Percentiles rank a stretch among this genome's conserved stretches.
Evolutionary conservation across 2,888 invertebrate genomes (phyloP).

Genomic region (Scaptodrosophila latifasciaeformis): DNA sequence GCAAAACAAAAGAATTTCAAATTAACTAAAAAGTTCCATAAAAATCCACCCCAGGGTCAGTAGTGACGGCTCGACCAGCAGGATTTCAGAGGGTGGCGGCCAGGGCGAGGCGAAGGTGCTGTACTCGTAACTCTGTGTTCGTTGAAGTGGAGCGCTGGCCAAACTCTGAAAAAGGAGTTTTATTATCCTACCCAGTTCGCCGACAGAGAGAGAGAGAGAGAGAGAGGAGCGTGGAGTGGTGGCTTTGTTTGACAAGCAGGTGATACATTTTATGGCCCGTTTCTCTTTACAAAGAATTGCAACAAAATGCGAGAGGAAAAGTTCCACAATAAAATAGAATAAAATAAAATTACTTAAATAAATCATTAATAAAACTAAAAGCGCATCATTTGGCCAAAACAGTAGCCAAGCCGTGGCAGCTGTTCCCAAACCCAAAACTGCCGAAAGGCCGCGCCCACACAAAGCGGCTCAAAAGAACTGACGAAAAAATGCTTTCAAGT

Average conservation of each 20-base stretch:
- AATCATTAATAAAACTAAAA: constrained; percentile 52
- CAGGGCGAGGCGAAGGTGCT: too few species aligned
- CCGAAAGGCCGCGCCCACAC: constrained; percentile 50
- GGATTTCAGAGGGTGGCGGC: neutral
- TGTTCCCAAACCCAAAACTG: constrained; percentile 34
- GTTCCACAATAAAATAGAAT: constrained; percentile 20
- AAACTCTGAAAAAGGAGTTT: neutral
- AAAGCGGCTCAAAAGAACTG: too few species aligned
- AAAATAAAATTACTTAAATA: constrained; percentile 43
- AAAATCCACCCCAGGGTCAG: constrained; percentile 53
- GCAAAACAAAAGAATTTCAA: constrained; percentile 63
- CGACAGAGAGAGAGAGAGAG: constrained; percentile 6
- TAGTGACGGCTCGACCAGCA: constrained; percentile 13
- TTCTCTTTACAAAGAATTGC: constrained; percentile 18
- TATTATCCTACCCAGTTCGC: constrained; percentile 5
- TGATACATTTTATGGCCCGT: constrained; percentile 45
- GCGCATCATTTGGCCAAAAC: constrained; percentile 46
- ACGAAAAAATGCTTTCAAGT: constrained; percentile 66
- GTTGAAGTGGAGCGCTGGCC: constrained; percentile 57
- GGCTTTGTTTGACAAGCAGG: constrained; percentile 36
- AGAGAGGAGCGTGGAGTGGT: neutral
- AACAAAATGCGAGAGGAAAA: constrained; percentile 6
- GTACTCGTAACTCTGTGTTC: constrained; percentile 37
- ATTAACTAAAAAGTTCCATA: constrained; percentile 63
- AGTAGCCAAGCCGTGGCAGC: neutral